Conservation (phyloP, 2,113 vertebrate genomes). For the Malurus cyaneus region DNA sequence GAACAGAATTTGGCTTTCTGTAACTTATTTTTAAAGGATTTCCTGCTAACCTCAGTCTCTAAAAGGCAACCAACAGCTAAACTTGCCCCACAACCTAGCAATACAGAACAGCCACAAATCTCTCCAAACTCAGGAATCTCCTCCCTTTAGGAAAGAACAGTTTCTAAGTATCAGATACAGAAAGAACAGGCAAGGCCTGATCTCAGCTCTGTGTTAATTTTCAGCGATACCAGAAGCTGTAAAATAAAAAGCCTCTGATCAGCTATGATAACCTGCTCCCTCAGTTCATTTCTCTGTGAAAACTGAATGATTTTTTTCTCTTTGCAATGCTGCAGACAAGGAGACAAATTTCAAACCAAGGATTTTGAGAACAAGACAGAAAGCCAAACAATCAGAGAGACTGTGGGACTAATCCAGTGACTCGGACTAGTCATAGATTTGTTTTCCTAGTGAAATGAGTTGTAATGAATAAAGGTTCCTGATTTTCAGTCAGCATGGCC, state of each 20-base stretch:
- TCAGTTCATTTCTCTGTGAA: not conserved
- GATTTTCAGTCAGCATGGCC: not conserved
- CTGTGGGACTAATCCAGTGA: not conserved
- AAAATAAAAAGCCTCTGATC: not conserved
- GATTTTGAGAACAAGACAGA: not conserved
- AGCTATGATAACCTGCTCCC: not conserved
- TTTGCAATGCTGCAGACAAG: conserved; percentile 1
- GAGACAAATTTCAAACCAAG: not conserved
- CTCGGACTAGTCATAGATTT: not conserved
- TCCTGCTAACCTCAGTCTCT: not conserved
- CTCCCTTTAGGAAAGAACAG: not conserved
- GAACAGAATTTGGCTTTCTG: not conserved
- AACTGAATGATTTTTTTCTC: not conserved
- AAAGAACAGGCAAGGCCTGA: not conserved
- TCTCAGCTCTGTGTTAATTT: not conserved
- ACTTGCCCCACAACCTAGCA: not conserved
- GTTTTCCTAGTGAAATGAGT: conserved; percentile 17
- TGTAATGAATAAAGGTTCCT: conserved; percentile 44
- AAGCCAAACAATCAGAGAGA: not conserved
- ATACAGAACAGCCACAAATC: not conserved
- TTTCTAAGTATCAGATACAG: not conserved
- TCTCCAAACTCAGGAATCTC: not conserved
- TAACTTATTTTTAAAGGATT: not conserved
- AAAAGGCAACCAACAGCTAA: not conserved
- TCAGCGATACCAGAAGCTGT: not conserved